phyloP scores from a whole-genome alignment of 2,888 invertebrate species.

The Trilocha varians region DNA sequence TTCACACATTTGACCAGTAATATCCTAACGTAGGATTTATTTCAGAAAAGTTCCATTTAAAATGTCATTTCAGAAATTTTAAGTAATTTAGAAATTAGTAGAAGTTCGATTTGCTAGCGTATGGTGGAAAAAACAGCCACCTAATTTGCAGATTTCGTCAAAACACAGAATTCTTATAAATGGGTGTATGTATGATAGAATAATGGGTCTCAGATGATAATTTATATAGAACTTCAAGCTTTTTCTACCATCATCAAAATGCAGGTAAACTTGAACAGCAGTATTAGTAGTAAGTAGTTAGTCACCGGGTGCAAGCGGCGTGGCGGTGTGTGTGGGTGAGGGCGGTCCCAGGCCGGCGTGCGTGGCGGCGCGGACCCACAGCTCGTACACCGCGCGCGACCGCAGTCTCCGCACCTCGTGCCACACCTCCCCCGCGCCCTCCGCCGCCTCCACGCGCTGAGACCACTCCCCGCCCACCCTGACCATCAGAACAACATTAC shows the following conservation, averaged over 20 bases:
- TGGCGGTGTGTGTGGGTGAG: conserved; percentile 73
- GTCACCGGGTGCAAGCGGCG: conserved; percentile 54
- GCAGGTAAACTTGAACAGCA: too few species aligned
- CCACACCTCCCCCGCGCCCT: conserved; percentile 46
- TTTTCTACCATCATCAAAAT: too few species aligned
- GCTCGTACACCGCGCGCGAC: conserved; percentile 82
- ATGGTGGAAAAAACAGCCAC: too few species aligned
- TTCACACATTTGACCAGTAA: too few species aligned
- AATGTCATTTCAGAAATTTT: neutral
- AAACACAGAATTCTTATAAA: too few species aligned
- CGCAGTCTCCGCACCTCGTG: conserved; percentile 79
- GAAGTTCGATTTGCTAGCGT: too few species aligned
- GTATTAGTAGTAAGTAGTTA: too few species aligned
- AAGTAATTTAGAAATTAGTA: too few species aligned
- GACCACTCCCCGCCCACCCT: conserved; percentile 52
- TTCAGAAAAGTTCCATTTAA: neutral
- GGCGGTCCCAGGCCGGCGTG: conserved; percentile 77
- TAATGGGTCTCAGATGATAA: too few species aligned
- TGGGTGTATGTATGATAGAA: too few species aligned
- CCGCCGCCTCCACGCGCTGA: conserved; percentile 36
- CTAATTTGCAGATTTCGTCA: too few species aligned
- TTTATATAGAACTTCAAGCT: too few species aligned
- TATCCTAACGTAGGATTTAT: neutral
- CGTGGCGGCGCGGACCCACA: conserved; percentile 82
- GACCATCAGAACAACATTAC: conserved; percentile 31